Percentiles rank a stretch among this genome's conserved stretches.
phyloP scores from a whole-genome alignment of 2,888 invertebrate genomes.

The Odontocolon sp. region DNA sequence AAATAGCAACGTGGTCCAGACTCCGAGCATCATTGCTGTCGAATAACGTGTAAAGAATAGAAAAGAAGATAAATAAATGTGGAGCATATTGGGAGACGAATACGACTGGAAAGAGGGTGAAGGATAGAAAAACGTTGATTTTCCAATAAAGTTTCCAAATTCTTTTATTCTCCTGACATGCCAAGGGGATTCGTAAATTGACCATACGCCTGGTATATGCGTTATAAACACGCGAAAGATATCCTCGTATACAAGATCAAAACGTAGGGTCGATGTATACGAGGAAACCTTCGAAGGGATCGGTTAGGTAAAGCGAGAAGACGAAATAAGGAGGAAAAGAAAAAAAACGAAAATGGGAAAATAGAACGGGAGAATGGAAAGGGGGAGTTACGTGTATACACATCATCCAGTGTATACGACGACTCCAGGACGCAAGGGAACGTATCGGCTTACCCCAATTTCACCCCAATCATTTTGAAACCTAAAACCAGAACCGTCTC shows the following conservation, averaged over 20 bases:
- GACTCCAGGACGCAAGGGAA: constrained; percentile 57
- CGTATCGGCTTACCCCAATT: constrained; percentile 81
- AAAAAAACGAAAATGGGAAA: constrained; percentile 2
- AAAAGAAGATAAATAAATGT: constrained; percentile 24
- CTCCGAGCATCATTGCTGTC: constrained; percentile 46
- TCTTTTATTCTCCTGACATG: constrained; percentile 57
- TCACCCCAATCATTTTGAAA: constrained; percentile 80
- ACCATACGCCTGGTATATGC: constrained; percentile 60
- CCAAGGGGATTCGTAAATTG: constrained; percentile 70
- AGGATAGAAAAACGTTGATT: constrained; percentile 31
- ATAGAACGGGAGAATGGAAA: constrained; percentile 14
- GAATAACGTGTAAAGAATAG: constrained; percentile 21
- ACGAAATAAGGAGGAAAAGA: constrained; percentile 19
- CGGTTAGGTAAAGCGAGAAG: constrained; percentile 10
- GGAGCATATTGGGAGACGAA: constrained; percentile 10
- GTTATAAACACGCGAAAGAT: neutral
- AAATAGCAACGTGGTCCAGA: constrained; percentile 50
- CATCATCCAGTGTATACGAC: constrained; percentile 25
- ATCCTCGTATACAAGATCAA: constrained; percentile 30
- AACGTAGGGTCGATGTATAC: constrained; percentile 23
- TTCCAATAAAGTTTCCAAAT: constrained; percentile 27
- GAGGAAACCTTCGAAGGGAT: constrained; percentile 20
- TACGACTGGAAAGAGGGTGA: neutral
- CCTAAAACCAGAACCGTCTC: constrained; percentile 72
- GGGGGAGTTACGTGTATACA: constrained; percentile 42